Evolutionary conservation across 1,140 invertebrate species (phyloP).

Genomic region (Arion vulgaris): DNA sequence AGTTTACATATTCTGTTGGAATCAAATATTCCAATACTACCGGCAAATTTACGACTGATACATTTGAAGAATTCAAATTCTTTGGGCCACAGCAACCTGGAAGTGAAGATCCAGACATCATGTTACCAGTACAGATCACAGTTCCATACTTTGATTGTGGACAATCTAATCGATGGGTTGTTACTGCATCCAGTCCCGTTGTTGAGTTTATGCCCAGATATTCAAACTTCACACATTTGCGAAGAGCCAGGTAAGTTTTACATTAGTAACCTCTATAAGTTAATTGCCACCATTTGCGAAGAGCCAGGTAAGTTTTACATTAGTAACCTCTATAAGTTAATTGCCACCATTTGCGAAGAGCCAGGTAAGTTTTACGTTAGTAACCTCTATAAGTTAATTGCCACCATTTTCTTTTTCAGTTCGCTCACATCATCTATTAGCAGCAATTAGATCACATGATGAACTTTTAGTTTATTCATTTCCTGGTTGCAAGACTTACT

Average conservation of each 20-base stretch:
- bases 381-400: conserved; percentile 48
- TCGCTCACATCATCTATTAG: too few relatives aligned
- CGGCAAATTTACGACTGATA: conserved; percentile 11
- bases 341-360: neutral
- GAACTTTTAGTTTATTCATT: too few relatives aligned
- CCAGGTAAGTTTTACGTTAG: too few relatives aligned
- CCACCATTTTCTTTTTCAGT: neutral
- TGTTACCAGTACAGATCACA: conserved; percentile 93
- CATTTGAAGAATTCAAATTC: conserved; percentile 50
- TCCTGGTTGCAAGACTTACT: too few relatives aligned
- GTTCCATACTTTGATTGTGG: conserved; percentile 97
- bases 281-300: neutral
- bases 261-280: too few relatives aligned
- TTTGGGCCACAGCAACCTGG: conserved; percentile 73
- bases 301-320: too few relatives aligned
- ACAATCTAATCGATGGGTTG: conserved; percentile 94
- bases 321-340: too few relatives aligned
- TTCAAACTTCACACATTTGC: conserved; percentile 89
- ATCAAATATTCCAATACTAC: conserved; percentile 95
- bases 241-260: conserved; percentile 94
- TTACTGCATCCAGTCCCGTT: conserved; percentile 92
- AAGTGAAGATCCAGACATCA: conserved; percentile 73
- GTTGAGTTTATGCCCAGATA: conserved; percentile 96
- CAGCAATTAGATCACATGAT: too few relatives aligned
- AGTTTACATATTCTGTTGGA: conserved; percentile 84